Base-by-base conservation (phyloP, 2,888 invertebrate genomes). In the Stegana nigrithorax region DNA sequence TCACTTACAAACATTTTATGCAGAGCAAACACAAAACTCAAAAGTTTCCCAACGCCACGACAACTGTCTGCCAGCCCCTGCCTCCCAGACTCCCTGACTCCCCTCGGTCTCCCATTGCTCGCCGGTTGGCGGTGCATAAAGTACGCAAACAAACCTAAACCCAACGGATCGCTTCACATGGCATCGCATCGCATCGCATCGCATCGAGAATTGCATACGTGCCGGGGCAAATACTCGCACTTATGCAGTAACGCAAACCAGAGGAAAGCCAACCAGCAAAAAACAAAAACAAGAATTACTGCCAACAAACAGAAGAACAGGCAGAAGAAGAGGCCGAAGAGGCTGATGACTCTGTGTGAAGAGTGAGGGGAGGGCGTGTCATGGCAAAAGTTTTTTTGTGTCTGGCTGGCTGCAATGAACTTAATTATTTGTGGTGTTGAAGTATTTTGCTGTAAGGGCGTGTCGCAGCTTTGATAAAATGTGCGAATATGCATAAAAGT, bases 1-100 rank as follows among this genome's bases (percentile, higher is more conserved):
- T 76, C 76, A 76, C 78, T 76, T 80, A 76, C 76, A 78, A 76
- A 80, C 76, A 76, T 78, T 80, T 79, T 75, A 80, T 79, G 80
- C 72, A 78, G 72, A 67, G 72, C 63, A 55, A 66, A 67, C 62
- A 64, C 67, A 67, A 72, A 75, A 75, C 75, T 78, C 69, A 75
- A 78, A 75, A 79, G 73, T 75, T 75, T 75, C 73, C 70, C 36
- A 25, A n/a, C 19, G 44, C 44, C 44, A n/a, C 36, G n/a, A n/a
- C n/a, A n/a, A n/a, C 39, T 39, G 32, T 32, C 32, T 10, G 51
- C 8, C 17, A 19, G 51, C 17, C 21, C 12, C 44, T 44, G 44
- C 10, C 10, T 2, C 36, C n/a, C 10, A 4, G n/a, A 36, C 45
- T 45, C 19, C 10, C 7, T 1, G 44, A 4, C 17, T 23, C 6